phyloP scores from a whole-genome alignment of 92 coral and sea anemone species.

The Porites rus region DNA sequence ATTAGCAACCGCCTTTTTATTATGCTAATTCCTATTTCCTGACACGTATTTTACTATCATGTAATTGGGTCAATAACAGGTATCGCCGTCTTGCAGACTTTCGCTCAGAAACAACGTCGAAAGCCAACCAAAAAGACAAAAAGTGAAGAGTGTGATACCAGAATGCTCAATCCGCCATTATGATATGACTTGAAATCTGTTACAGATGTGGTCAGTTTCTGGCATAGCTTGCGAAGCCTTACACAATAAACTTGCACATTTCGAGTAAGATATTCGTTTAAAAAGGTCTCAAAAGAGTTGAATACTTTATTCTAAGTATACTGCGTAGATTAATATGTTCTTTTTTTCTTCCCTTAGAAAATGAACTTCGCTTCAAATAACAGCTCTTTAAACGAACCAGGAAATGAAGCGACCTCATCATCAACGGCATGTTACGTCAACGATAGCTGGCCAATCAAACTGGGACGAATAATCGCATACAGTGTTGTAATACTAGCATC shows the following conservation, averaged over 20 bases:
- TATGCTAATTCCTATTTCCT: neutral
- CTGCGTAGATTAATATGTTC: neutral
- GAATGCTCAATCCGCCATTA: neutral
- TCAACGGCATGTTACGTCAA: constrained; percentile 29
- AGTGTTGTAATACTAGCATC: constrained; percentile 33
- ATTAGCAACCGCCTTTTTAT: no score
- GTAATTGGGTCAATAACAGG: neutral
- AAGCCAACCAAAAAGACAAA: neutral
- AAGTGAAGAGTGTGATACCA: neutral
- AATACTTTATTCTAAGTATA: neutral
- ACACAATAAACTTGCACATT: neutral
- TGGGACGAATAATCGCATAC: constrained; percentile 31
- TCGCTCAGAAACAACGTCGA: neutral
- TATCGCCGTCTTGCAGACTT: neutral
- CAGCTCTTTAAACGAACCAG: neutral
- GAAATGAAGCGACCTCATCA: neutral
- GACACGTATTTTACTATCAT: neutral
- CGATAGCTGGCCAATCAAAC: constrained; percentile 4
- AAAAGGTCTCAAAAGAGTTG: neutral
- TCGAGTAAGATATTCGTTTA: constrained; percentile 48
- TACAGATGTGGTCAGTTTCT: no score
- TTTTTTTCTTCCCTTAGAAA: neutral
- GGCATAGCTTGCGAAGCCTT: no score
- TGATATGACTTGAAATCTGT: no score
- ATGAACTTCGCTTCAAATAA: constrained; percentile 14